A percentile compares a stretch with the other conserved stretches of the same genome.
phyloP scores from a whole-genome alignment of 1,140 invertebrate genomes.

The Gerris buenoi region DNA sequence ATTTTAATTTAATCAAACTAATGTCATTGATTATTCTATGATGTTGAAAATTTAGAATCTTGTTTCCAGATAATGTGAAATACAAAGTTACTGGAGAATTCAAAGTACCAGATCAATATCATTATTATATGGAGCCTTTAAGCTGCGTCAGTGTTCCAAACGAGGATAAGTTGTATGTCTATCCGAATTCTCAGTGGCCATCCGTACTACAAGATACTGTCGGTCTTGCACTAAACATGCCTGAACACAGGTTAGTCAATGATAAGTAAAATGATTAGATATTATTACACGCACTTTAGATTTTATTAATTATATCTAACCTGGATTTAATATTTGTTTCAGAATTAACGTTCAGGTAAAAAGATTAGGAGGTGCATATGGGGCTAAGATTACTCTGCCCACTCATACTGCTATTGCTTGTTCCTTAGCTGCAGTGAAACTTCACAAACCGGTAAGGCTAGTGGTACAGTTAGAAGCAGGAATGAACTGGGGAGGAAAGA shows the following conservation, averaged over 20 bases:
- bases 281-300: too few relatives aligned
- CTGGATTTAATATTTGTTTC: neutral
- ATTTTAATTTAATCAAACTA: too few relatives aligned
- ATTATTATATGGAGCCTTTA: constrained; percentile 53
- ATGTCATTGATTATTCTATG: too few relatives aligned
- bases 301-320: too few relatives aligned
- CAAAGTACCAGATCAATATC: constrained; percentile 37
- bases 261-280: too few relatives aligned
- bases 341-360: constrained; percentile 48
- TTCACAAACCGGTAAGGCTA: constrained; percentile 45
- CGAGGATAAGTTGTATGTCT: constrained; percentile 51
- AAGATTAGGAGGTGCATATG: constrained; percentile 56
- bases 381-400: constrained; percentile 44
- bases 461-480: constrained; percentile 45
- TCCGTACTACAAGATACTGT: constrained; percentile 21
- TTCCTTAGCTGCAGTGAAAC: constrained; percentile 41
- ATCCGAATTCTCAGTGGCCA: constrained; percentile 34
- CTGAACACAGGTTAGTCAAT: constrained; percentile 22
- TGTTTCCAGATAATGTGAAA: constrained; percentile 15
- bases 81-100: constrained; percentile 38
- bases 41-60: too few relatives aligned
- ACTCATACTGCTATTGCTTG: constrained; percentile 39
- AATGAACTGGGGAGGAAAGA: constrained; percentile 47
- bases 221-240: constrained; percentile 18
- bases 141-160: constrained; percentile 42